Percentiles rank a stretch among this genome's conserved stretches.
Evolutionary conservation across 1,140 invertebrate genomes (phyloP).

Genomic region (Thrips palmi): DNA sequence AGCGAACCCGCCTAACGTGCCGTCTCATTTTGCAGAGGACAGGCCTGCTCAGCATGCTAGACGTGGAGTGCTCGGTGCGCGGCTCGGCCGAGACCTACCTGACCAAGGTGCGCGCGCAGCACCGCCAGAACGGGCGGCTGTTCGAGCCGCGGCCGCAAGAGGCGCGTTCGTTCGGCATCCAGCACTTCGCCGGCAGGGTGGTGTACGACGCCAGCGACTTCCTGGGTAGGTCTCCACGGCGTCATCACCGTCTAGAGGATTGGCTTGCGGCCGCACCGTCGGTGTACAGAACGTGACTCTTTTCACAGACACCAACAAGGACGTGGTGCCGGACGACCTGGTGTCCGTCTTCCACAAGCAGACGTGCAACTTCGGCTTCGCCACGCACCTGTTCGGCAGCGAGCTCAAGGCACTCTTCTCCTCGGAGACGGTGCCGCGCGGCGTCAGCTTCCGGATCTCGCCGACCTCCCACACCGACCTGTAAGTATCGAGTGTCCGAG

Average conservation of each 20-base stretch:
- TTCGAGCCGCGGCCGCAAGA: constrained; percentile 56
- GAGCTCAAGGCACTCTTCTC: constrained; percentile 76
- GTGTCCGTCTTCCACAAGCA: constrained; percentile 85
- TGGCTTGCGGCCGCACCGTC: background rate
- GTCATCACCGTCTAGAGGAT: background rate
- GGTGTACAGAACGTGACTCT: constrained; percentile 7
- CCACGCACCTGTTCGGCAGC: constrained; percentile 80
- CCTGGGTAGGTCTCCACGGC: constrained; percentile 29
- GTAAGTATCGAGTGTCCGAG: too few relatives aligned
- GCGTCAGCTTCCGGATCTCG: constrained; percentile 72
- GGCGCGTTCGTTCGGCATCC: constrained; percentile 69
- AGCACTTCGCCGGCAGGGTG: constrained; percentile 79
- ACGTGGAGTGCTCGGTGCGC: constrained; percentile 77
- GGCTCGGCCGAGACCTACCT: constrained; percentile 78
- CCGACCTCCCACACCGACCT: constrained; percentile 78
- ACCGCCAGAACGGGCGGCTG: constrained; percentile 53
- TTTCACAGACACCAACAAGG: constrained; percentile 62
- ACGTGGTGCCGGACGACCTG: constrained; percentile 79
- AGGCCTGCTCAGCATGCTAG: constrained; percentile 76
- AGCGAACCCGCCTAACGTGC: background rate
- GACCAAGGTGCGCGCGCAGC: constrained; percentile 67
- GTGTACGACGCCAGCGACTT: constrained; percentile 80
- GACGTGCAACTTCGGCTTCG: constrained; percentile 86
- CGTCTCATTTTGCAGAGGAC: constrained; percentile 37
- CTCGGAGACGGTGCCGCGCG: constrained; percentile 59